Conservation (phyloP, 2,797 vertebrate genomes). For the Gouania willdenowi region DNA sequence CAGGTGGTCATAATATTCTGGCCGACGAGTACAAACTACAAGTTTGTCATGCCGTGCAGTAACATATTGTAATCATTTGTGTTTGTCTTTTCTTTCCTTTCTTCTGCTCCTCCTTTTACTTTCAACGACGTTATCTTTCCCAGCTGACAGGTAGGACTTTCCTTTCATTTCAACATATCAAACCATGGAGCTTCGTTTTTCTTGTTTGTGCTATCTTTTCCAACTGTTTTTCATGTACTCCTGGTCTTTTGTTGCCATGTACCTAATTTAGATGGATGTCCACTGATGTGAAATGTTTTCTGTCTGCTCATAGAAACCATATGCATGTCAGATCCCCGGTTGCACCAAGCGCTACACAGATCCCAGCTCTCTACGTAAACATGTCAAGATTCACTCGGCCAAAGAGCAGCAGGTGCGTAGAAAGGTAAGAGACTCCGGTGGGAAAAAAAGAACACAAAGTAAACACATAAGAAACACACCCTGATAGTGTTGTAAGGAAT, state of each 20-base stretch:
- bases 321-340: slow-evolving; percentile 96
- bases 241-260: neutral
- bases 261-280: neutral
- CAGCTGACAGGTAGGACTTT: slow-evolving; percentile 89
- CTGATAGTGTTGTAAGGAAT: neutral
- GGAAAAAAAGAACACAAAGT: neutral
- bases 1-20: neutral
- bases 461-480: too few species aligned
- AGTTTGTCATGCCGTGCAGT: neutral
- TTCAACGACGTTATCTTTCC: slow-evolving; percentile 79
- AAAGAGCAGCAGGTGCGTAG: slow-evolving; percentile 96
- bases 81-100: slow-evolving; percentile 48
- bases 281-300: neutral
- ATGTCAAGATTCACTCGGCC: slow-evolving; percentile 96
- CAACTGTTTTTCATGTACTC: neutral
- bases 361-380: slow-evolving; percentile 97
- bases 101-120: slow-evolving; percentile 55
- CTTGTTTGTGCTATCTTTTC: slow-evolving; percentile 6
- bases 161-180: slow-evolving; percentile 37
- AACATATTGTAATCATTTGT: too few species aligned
- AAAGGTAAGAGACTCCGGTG: slow-evolving; percentile 82
- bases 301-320: slow-evolving; percentile 84
- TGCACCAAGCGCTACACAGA: slow-evolving; percentile 98
- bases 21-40: neutral
- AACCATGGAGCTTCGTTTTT: too few species aligned